Conservation (phyloP, 2,888 invertebrate genomes). For the Rhorus exstirpatorius region DNA sequence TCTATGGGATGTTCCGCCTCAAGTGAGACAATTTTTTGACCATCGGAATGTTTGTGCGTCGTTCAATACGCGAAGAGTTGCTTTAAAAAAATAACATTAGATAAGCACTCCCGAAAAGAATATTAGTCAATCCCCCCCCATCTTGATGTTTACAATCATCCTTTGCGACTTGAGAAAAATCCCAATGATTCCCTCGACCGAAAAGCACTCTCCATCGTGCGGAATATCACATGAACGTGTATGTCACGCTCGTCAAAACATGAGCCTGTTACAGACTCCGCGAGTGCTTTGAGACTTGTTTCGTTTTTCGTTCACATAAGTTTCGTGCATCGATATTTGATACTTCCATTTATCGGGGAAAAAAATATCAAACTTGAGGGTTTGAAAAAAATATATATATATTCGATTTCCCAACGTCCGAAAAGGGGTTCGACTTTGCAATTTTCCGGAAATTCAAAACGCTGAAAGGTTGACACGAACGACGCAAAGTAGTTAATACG, state of each 20-base stretch:
- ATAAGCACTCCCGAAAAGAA: too few relatives aligned
- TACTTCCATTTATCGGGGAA: background rate
- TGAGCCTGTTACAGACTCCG: background rate
- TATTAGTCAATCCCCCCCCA: too few relatives aligned
- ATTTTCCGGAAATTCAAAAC: constrained; percentile 27
- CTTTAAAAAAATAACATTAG: too few relatives aligned
- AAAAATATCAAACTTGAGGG: background rate
- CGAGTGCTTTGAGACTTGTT: background rate
- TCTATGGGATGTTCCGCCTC: background rate
- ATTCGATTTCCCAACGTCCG: constrained; percentile 31
- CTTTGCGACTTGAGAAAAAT: background rate
- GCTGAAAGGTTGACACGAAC: constrained; percentile 21
- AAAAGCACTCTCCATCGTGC: background rate
- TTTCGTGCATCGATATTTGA: background rate
- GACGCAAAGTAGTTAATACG: constrained; percentile 31
- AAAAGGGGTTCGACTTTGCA: constrained; percentile 13
- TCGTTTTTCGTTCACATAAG: background rate
- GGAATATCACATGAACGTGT: background rate
- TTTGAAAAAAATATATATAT: constrained; percentile 1
- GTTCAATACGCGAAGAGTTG: too few relatives aligned
- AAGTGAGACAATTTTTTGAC: background rate
- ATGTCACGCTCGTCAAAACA: too few relatives aligned
- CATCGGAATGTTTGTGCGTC: background rate
- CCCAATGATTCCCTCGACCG: background rate
- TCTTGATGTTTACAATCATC: background rate